Evolutionary conservation across 2,888 invertebrate genomes (phyloP).

Genomic region (Drosophila siamana): DNA sequence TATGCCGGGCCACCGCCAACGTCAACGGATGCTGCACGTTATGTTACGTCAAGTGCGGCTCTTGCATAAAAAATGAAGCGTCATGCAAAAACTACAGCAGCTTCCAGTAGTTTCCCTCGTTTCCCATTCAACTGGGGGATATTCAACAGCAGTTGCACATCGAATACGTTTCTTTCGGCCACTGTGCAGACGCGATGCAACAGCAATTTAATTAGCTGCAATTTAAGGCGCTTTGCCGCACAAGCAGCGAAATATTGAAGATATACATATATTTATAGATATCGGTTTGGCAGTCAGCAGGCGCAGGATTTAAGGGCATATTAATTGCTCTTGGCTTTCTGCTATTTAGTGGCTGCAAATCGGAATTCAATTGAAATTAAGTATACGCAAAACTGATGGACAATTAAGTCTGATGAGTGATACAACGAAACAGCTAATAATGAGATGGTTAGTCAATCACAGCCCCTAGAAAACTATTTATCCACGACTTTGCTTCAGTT

Average conservation of each 20-base stretch:
- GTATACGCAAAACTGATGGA: no score
- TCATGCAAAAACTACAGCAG: conserved; percentile 10
- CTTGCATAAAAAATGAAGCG: conserved; percentile 52
- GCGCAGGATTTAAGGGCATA: neutral
- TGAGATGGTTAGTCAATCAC: no score
- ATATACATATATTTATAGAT: neutral
- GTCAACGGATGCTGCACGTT: conserved; percentile 51
- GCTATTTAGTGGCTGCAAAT: neutral
- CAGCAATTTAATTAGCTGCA: conserved; percentile 16
- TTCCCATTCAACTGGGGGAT: neutral
- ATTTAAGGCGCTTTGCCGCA: conserved; percentile 6
- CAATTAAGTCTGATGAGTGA: no score
- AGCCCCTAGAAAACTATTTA: no score
- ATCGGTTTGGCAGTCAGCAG: neutral
- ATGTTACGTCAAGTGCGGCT: conserved; percentile 31
- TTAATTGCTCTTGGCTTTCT: neutral
- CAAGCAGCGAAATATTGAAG: neutral
- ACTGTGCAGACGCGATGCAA: neutral
- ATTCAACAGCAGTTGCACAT: conserved; percentile 2
- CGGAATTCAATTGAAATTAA: neutral
- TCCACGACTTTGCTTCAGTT: no score
- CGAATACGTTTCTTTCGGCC: conserved; percentile 7
- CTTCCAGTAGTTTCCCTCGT: no score
- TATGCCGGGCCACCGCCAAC: conserved; percentile 24
- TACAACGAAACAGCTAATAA: no score